A percentile compares a stretch with the other conserved stretches of the same genome.
phyloP scores from a whole-genome alignment of 64 coral and sea anemone genomes.

The Trachythela sp. region DNA sequence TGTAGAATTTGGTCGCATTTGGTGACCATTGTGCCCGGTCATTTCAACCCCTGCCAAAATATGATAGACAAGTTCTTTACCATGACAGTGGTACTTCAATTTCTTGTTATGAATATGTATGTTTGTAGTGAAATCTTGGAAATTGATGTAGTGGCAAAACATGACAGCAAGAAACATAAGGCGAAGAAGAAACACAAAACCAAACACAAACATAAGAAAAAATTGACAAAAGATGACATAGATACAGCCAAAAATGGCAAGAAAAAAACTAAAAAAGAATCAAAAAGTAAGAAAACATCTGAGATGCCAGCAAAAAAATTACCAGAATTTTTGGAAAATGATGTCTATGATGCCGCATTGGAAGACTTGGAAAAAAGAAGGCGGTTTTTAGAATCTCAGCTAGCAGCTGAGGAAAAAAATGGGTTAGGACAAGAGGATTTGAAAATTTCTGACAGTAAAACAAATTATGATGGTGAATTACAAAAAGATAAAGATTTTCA shows the following conservation, averaged over 20 bases:
- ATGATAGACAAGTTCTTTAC: too few relatives aligned
- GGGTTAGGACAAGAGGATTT: not conserved
- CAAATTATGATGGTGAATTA: too few relatives aligned
- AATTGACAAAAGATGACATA: constrained; percentile 28
- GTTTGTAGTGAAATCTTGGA: not conserved
- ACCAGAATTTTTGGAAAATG: constrained; percentile 35
- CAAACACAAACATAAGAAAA: constrained; percentile 85
- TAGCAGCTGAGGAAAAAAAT: constrained; percentile 55
- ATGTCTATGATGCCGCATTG: constrained; percentile 62
- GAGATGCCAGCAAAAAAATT: constrained; percentile 23
- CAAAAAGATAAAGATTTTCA: not conserved
- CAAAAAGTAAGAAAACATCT: constrained; percentile 34
- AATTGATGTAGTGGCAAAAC: not conserved
- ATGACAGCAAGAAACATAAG: not conserved
- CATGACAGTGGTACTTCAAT: too few relatives aligned
- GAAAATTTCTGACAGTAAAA: not conserved
- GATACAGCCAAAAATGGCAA: constrained; percentile 39
- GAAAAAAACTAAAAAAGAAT: constrained; percentile 71
- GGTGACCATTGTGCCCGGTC: too few relatives aligned
- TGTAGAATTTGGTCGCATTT: too few relatives aligned
- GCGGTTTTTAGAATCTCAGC: constrained; percentile 81
- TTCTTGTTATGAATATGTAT: not conserved
- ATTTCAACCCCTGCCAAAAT: too few relatives aligned
- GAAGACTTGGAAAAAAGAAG: constrained; percentile 79
- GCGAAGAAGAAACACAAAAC: constrained; percentile 55